phyloP scores from a whole-genome alignment of 2,888 invertebrate genomes.

The Ichneumoninae sp. region DNA sequence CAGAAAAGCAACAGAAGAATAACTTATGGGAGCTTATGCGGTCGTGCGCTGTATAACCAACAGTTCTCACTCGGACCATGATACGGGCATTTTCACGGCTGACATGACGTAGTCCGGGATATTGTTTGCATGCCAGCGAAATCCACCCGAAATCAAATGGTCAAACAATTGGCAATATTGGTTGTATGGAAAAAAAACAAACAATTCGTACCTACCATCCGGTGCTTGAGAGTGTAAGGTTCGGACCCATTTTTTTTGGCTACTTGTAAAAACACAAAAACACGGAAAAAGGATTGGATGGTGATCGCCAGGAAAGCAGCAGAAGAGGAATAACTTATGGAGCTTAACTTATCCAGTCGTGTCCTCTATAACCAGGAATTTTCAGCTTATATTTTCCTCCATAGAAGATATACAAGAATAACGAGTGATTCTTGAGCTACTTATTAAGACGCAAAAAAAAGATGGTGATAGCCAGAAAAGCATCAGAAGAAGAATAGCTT shows the following conservation, averaged over 20 bases:
- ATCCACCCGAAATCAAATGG: slow-evolving; percentile 68
- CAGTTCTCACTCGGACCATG: neutral
- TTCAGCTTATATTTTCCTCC: neutral
- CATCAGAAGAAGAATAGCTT: too few relatives aligned
- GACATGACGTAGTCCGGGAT: slow-evolving; percentile 60
- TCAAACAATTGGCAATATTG: too few relatives aligned
- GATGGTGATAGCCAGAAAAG: too few relatives aligned
- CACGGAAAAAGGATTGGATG: neutral
- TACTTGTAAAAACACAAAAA: neutral
- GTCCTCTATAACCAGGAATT: neutral
- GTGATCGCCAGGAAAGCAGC: neutral
- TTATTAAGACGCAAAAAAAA: too few relatives aligned
- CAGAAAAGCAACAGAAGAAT: too few relatives aligned
- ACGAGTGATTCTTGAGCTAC: too few relatives aligned
- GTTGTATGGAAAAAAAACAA: too few relatives aligned
- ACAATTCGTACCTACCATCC: too few relatives aligned
- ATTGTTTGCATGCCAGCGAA: slow-evolving; percentile 75
- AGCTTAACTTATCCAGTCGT: neutral
- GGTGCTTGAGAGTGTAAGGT: too few relatives aligned
- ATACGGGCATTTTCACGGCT: slow-evolving; percentile 56
- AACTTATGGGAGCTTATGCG: too few relatives aligned
- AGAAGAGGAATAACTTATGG: neutral
- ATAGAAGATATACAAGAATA: too few relatives aligned
- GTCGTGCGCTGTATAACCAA: neutral
- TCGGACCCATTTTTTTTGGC: too few relatives aligned